Conservation (phyloP, 2,797 vertebrate species). For the Ptychadena robeensis region DNA sequence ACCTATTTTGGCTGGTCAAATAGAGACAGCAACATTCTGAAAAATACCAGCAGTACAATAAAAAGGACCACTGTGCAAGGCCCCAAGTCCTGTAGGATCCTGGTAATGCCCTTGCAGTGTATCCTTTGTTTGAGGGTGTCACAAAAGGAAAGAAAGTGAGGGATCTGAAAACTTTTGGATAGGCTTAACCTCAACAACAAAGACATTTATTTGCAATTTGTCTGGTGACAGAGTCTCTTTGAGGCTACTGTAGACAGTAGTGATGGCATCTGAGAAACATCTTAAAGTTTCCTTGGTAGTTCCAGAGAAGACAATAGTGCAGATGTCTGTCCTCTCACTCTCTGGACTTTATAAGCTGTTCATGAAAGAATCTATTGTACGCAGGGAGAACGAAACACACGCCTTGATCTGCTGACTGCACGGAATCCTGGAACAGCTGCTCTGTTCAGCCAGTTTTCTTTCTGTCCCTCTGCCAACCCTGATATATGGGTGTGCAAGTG, state of each 20-base stretch:
- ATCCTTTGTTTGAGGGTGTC: too few relatives aligned
- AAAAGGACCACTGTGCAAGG: too few relatives aligned
- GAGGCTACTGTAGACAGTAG: neutral
- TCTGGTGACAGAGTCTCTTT: neutral
- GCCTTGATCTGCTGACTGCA: constrained; percentile 56
- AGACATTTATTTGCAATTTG: too few relatives aligned
- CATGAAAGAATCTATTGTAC: constrained; percentile 53
- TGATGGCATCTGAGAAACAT: constrained; percentile 43
- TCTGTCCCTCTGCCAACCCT: constrained; percentile 27
- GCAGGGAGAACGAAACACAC: constrained; percentile 27
- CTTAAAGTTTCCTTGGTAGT: constrained; percentile 15
- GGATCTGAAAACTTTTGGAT: too few relatives aligned
- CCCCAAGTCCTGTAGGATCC: too few relatives aligned
- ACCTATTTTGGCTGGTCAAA: too few relatives aligned
- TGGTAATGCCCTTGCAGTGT: too few relatives aligned
- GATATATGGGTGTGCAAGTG: constrained; percentile 13
- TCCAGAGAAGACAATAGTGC: constrained; percentile 45
- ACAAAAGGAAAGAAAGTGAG: too few relatives aligned
- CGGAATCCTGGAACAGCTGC: constrained; percentile 54
- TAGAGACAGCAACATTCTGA: too few relatives aligned
- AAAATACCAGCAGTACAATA: too few relatives aligned
- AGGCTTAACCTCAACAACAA: too few relatives aligned
- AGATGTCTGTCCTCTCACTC: constrained; percentile 43
- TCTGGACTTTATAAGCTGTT: constrained; percentile 25
- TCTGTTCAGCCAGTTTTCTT: constrained; percentile 26